Evolutionary conservation across 2,888 invertebrate genomes (phyloP), one percentile per base, ranked within the genome.

Genomic region (Tortrix viridana): DNA sequence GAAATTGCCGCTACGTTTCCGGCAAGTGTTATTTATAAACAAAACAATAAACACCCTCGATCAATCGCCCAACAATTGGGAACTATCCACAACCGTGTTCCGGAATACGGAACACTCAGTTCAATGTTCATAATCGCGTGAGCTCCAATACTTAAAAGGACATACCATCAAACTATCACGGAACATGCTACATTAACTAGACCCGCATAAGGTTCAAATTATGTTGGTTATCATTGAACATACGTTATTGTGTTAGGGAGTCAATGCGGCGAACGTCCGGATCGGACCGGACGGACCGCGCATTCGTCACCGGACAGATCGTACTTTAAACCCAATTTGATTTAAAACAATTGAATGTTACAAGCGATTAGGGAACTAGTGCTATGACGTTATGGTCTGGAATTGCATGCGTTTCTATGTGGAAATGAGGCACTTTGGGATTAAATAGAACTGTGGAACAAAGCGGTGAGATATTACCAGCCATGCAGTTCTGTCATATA

Each of bases 301-400:
- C 56, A 56, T 56, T 23, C 49, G 43, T 50, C 57, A 32, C 58
- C 49, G 58, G 58, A 43, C 47, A 14, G 41, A n/a, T n/a, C 2
- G 18, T n/a, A 43, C 22, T 38, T 7, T 37, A 52, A n/a, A 41
- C 37, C 44, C 9, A 32, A 12, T 32, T 32, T 12, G 32, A 32
- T 32, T 32, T 32, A 32, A 32, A 32, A 12, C 32, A 12, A 32
- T 32, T 32, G 32, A 12, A 32, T 7, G 32, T 12, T 12, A 32
- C 32, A 32, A 9, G 32, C 32, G 32, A 32, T 32, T 32, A 32
- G 3, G 32, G 12, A 9, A 32, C 32, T 12, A 32, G 32, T 32
- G 3, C 32, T 32, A 32, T 9, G 12, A 1, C 32, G 12, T 12
- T 32, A 32, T 0, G 12, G 32, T 32, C 32, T 32, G 3, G 12